Percentiles rank a stretch among this genome's conserved stretches.
phyloP scores from a whole-genome alignment of 2,113 vertebrate genomes.

The Microcebus jonahi region DNA sequence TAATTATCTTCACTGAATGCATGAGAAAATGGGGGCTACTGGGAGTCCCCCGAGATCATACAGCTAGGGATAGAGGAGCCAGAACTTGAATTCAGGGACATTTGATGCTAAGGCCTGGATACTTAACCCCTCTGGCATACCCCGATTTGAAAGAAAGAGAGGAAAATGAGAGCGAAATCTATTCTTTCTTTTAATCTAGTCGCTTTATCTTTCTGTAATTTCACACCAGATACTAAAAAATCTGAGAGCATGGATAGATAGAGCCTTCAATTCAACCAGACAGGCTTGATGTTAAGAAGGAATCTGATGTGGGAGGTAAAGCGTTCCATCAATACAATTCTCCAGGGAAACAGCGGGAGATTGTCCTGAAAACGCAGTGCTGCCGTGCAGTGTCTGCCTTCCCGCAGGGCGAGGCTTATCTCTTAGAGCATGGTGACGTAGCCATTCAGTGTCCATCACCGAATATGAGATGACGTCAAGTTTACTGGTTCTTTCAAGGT shows the following conservation, averaged over 20 bases:
- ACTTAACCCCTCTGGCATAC: background rate
- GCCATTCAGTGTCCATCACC: background rate
- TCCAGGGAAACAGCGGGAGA: background rate
- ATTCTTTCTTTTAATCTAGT: background rate
- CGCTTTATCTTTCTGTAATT: background rate
- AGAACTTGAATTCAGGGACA: background rate
- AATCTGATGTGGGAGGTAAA: background rate
- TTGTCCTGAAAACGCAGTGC: background rate
- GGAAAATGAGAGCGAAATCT: background rate
- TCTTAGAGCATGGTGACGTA: background rate
- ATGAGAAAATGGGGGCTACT: background rate
- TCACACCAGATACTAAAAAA: background rate
- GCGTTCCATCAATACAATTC: background rate
- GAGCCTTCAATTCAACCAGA: background rate
- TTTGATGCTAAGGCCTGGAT: background rate
- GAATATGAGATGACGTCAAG: background rate
- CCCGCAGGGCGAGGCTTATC: background rate
- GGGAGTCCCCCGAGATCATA: background rate
- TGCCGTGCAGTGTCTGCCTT: background rate
- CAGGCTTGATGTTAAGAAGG: background rate
- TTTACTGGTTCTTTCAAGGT: background rate
- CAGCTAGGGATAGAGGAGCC: background rate
- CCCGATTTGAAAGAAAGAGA: background rate
- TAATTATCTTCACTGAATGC: background rate
- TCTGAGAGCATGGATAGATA: background rate